Evolutionary conservation across 2,888 invertebrate species (phyloP), one percentile per base, ranked within the genome.

Genomic region (Drosophila yooni): DNA sequence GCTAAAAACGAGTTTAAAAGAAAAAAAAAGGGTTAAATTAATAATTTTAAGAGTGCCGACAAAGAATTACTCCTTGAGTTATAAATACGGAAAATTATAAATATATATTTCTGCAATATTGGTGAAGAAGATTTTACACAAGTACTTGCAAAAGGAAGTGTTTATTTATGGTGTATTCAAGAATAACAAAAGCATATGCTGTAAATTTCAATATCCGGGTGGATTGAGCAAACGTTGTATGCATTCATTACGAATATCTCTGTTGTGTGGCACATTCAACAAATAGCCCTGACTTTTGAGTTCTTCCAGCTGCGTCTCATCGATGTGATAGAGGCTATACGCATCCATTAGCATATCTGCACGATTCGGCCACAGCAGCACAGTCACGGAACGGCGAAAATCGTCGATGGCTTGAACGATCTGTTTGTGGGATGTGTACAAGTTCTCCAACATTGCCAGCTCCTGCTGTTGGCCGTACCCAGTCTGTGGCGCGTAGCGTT

Each of bases 181-280:
- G 31, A 29, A 29, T 21, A 21, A 2, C 7, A 21, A 15, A 21
- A 46, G 46, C 21, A 21, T 46, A 52, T 21, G 6, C 31, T n/a
- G 15, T 21, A 10, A 13, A 38, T 18, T 38, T 50, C 53, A 86
- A 59, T 83, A 86, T 63, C 79, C 82, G 4, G 59, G 21, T 31
- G 86, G 82, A 65, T 86, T 86, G 2, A 85, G 81, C 61, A 86
- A 60, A 1, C 65, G 34, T 31, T 67, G 79, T 0, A 85, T 43
- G n/a, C 60, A n/a, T 13, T 67, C 62, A 43, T 86, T 85, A 7
- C 46, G 56, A 25, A 86, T 67, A 38, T 73, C 82, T 31, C 8
- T 52, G 2, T 7, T 34, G 1, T 63, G 27, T 7, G 70, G 67
- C 27, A 66, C 64, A 21, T 31, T 59, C 18, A 85, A 57, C 11